phyloP scores from a whole-genome alignment of 2,888 invertebrate genomes.

The Melanchra persicariae region DNA sequence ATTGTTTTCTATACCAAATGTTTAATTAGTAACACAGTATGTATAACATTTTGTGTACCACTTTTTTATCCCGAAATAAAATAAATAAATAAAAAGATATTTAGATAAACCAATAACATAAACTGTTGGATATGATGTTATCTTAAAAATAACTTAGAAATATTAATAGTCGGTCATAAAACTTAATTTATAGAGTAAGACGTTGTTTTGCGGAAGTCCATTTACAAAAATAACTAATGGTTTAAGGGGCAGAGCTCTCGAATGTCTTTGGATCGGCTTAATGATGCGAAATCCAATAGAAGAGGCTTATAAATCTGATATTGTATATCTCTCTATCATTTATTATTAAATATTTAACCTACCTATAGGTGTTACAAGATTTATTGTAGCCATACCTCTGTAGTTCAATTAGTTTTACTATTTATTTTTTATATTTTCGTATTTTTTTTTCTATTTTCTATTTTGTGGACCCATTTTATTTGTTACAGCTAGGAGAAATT shows the following conservation, averaged over 20 bases:
- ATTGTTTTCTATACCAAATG: not conserved
- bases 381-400: not conserved
- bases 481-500: not conserved
- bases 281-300: constrained; percentile 7
- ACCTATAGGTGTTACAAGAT: not conserved
- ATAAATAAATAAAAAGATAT: too few species aligned
- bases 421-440: not conserved
- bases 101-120: constrained; percentile 1
- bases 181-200: constrained; percentile 47
- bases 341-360: not conserved
- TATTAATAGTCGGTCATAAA: constrained; percentile 49
- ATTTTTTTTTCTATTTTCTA: not conserved
- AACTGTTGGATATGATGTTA: constrained; percentile 31
- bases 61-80: too few species aligned
- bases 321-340: not conserved
- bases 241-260: constrained; percentile 12
- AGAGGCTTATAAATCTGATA: constrained; percentile 13
- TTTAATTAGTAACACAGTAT: too few species aligned
- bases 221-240: constrained; percentile 48
- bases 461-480: not conserved
- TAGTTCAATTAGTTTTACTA: not conserved
- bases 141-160: constrained; percentile 31
- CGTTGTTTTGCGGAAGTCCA: constrained; percentile 37
- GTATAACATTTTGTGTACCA: too few species aligned
- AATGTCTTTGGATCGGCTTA: not conserved